These are phyloP conservation scores for Bombyx mandarina DNA, from an alignment of 1,140 invertebrate genomes.

Conservation along the genomic window DNA sequence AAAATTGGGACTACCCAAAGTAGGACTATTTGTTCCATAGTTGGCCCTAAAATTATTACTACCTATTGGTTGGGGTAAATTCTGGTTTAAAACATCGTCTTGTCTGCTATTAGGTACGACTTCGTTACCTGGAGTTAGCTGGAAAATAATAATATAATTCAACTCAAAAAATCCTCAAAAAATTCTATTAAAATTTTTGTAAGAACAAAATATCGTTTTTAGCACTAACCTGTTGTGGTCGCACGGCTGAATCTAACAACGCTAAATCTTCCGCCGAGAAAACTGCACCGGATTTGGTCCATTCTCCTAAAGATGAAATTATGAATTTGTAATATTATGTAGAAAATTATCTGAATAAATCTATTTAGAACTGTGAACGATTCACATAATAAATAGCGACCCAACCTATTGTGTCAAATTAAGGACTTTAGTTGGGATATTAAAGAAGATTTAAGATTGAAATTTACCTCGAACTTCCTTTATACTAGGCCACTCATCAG, in stretches of 20 bases:
- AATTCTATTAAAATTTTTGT: not conserved
- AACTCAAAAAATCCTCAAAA: not conserved
- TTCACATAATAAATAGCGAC: not conserved
- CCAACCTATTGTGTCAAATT: not conserved
- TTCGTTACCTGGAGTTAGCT: constrained; percentile 46
- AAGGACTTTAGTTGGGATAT: not conserved
- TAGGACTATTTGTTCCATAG: constrained; percentile 53
- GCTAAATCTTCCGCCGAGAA: constrained; percentile 61
- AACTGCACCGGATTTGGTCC: constrained; percentile 48
- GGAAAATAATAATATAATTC: constrained; percentile 7
- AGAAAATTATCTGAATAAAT: not conserved
- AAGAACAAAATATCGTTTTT: too few relatives aligned
- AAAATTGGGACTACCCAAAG: constrained; percentile 63
- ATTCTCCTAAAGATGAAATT: constrained; percentile 34
- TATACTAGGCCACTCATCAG: constrained; percentile 55
- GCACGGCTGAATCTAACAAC: constrained; percentile 44
- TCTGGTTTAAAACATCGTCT: constrained; percentile 57
- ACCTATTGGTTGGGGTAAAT: constrained; percentile 35
- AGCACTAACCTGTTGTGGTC: constrained; percentile 39
- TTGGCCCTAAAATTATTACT: constrained; percentile 55
- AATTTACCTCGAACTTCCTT: constrained; percentile 53
- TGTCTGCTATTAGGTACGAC: constrained; percentile 37
- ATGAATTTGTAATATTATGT: not conserved
- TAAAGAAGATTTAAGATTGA: not conserved
- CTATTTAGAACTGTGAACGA: not conserved